A percentile compares a stretch with the other conserved stretches of the same genome.
phyloP scores from a whole-genome alignment of 2,797 vertebrate genomes.

The Gymnocypris eckloni region DNA sequence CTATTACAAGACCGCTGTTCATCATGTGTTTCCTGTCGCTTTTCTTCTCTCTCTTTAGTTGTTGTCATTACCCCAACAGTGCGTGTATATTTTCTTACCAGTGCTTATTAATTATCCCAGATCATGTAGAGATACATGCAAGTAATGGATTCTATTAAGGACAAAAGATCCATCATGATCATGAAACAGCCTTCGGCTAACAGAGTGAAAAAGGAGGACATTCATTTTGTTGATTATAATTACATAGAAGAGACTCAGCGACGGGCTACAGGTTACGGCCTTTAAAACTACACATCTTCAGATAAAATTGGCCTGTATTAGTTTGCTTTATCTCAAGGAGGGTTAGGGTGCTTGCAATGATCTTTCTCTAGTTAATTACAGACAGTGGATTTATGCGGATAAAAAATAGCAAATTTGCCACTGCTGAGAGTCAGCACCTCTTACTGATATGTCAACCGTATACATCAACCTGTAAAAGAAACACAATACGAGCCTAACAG shows the following conservation, averaged over 20 bases:
- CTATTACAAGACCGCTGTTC: conserved; percentile 48
- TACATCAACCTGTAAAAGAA: neutral
- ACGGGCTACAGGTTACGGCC: conserved; percentile 67
- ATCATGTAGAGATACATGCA: conserved; percentile 53
- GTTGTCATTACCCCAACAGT: conserved; percentile 40
- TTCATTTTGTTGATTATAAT: conserved; percentile 62
- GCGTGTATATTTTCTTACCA: conserved; percentile 36
- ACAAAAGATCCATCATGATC: conserved; percentile 57
- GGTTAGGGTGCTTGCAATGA: conserved; percentile 69
- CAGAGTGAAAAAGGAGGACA: conserved; percentile 49
- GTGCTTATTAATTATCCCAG: conserved; percentile 49
- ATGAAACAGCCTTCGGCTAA: conserved; percentile 47
- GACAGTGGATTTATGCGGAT: conserved; percentile 66
- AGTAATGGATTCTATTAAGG: conserved; percentile 57
- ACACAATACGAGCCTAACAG: neutral
- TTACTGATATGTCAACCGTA: conserved; percentile 28
- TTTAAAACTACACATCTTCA: conserved; percentile 67
- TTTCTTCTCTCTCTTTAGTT: conserved; percentile 40
- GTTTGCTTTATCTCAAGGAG: conserved; percentile 68
- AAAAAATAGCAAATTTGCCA: conserved; percentile 59
- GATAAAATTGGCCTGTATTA: conserved; percentile 56
- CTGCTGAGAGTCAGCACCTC: conserved; percentile 45
- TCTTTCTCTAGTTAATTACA: conserved; percentile 80
- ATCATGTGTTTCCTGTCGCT: conserved; percentile 42
- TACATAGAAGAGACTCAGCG: conserved; percentile 61